phyloP scores from a whole-genome alignment of 2,113 vertebrate genomes.

The Pipa parva region DNA sequence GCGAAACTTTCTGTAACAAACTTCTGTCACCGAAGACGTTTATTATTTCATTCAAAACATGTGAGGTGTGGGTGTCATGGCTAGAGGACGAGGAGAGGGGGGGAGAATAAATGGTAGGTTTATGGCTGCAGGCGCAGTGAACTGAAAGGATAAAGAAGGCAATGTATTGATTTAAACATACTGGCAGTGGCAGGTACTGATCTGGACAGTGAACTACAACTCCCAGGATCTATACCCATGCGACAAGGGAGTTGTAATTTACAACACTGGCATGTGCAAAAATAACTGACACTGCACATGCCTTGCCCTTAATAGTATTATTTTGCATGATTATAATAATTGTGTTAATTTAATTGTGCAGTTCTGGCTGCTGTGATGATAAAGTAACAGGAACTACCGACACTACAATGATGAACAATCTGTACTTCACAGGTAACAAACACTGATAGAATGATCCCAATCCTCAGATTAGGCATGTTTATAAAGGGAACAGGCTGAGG shows the following conservation, averaged over 20 bases:
- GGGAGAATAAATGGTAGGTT: too few relatives aligned
- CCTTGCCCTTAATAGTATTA: too few relatives aligned
- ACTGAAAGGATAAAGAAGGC: not conserved
- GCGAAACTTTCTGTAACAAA: slow-evolving; percentile 70
- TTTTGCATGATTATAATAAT: too few relatives aligned
- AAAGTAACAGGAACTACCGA: not conserved
- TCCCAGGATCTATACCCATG: not conserved
- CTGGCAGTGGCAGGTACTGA: not conserved
- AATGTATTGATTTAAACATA: not conserved
- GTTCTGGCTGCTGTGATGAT: not conserved
- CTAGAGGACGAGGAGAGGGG: slow-evolving; percentile 1
- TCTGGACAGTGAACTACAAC: not conserved
- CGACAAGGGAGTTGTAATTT: not conserved
- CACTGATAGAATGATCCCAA: not conserved
- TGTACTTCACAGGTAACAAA: not conserved
- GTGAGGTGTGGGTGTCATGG: slow-evolving; percentile 30
- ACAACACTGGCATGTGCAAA: not conserved
- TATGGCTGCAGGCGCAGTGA: not conserved
- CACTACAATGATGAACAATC: too few relatives aligned
- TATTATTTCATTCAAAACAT: slow-evolving; percentile 51
- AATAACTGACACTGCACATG: too few relatives aligned
- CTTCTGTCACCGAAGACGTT: slow-evolving; percentile 59
- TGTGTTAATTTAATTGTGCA: not conserved
- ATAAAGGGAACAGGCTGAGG: slow-evolving; percentile 20
- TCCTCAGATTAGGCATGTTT: slow-evolving; percentile 5